Base-by-base conservation (phyloP, 2,888 invertebrate genomes). In the Dendrolimus pini region DNA sequence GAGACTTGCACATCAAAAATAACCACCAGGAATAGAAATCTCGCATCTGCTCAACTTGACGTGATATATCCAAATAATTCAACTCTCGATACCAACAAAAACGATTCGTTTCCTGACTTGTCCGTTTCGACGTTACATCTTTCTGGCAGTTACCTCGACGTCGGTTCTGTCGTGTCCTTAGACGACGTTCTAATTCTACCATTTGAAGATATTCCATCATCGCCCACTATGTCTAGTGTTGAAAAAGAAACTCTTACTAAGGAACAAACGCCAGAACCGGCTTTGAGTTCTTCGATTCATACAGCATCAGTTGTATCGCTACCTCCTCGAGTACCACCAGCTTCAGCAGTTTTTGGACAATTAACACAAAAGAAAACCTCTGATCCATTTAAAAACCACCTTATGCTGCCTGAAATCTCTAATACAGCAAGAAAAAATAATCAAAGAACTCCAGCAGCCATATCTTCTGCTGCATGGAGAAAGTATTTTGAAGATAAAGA, bases 391-490 rank as follows among this genome's bases (percentile, higher is more conserved):
- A 61, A 65, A 60, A 54, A 58, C 56, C 65, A 67, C 63, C 63
- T 68, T 63, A 64, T 63, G 65, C 62, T 67, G 41, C 66, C 67
- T 58, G 62, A 65, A 62, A 63, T 65, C 54, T 56, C 59, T 62
- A 56, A 66, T 14, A 58, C 64, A 66, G 58, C 59, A 62, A 55
- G 64, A 66, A 67, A 65, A 69, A 12, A 52, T 41, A 62, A 60
- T 62, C 59, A 65, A 66, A 66, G 59, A 58, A 65, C 62, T 66
- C 62, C 62, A 61, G 65, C 62, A 62, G 63, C 65, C 61, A 67
- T 67, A 63, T 62, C 66, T 63, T 64, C 66, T 62, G 60, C 61
- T 63, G 58, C 66, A 73, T 77, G 67, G 47, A 70, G 74, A 58
- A 41, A 53, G 58, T 58, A 60, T 13, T 55, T 55, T 55, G 57